Evolutionary conservation across 2,797 vertebrate genomes (phyloP).

Genomic region (Gila robusta): DNA sequence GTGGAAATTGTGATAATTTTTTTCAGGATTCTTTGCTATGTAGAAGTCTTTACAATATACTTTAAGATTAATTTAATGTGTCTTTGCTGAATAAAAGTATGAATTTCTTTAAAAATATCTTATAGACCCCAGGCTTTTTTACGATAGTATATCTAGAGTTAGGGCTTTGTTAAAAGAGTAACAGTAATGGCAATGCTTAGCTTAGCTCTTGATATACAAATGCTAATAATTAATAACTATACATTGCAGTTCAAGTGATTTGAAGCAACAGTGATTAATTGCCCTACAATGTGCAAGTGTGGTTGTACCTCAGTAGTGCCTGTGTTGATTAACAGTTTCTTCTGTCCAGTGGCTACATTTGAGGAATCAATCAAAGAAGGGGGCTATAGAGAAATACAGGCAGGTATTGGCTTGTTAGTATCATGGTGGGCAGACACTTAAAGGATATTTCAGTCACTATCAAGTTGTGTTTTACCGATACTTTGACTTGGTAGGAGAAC

Average conservation of each 20-base stretch:
- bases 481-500: constrained; percentile 82
- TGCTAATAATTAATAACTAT: background rate
- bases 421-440: background rate
- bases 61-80: background rate
- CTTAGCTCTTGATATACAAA: background rate
- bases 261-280: background rate
- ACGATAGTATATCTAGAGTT: background rate
- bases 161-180: background rate
- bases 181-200: background rate
- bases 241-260: background rate
- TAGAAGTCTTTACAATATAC: background rate
- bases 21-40: too few species aligned
- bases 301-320: constrained; percentile 79
- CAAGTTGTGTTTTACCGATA: constrained; percentile 70
- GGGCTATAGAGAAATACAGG: background rate
- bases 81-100: background rate
- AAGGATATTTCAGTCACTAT: background rate
- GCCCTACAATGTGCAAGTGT: background rate
- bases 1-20: too few species aligned
- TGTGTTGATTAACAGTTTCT: constrained; percentile 82
- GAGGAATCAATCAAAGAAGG: constrained; percentile 60
- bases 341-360: constrained; percentile 67
- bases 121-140: too few species aligned
- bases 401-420: constrained; percentile 8
- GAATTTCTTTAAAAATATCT: too few species aligned